phyloP scores from a whole-genome alignment of 2,888 invertebrate species.

The Trichogramma evanescens region DNA sequence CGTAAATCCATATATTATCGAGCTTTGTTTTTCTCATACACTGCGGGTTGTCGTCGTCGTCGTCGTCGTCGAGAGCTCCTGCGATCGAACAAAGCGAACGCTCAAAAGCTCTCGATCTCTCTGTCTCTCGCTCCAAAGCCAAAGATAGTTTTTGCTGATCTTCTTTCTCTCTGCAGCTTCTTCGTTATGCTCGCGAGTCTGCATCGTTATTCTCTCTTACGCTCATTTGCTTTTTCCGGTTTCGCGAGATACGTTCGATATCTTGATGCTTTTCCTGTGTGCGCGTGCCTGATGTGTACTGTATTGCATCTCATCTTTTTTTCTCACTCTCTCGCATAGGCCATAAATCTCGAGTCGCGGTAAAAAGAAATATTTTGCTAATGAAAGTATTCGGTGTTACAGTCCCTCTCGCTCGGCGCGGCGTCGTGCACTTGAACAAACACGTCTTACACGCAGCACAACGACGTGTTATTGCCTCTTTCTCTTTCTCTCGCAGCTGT shows the following conservation, averaged over 20 bases:
- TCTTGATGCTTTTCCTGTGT: not conserved
- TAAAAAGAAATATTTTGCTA: slow-evolving; percentile 15
- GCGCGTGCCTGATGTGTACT: not conserved
- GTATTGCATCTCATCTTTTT: no score
- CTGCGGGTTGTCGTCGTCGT: slow-evolving; percentile 11
- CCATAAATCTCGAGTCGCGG: slow-evolving; percentile 12
- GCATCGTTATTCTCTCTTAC: not conserved
- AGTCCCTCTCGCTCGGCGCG: not conserved
- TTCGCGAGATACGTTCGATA: not conserved
- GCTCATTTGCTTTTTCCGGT: not conserved
- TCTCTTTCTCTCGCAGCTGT: no score
- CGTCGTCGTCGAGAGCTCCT: slow-evolving; percentile 17
- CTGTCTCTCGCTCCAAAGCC: slow-evolving; percentile 19
- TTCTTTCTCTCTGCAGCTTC: slow-evolving; percentile 1
- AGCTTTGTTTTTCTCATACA: not conserved
- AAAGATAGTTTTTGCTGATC: slow-evolving; percentile 24
- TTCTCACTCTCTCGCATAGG: not conserved
- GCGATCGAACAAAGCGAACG: slow-evolving; percentile 33
- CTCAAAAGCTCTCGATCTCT: slow-evolving; percentile 35
- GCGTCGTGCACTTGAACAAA: not conserved
- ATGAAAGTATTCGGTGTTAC: not conserved
- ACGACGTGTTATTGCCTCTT: not conserved
- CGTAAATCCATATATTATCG: slow-evolving; percentile 19
- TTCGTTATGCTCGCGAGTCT: not conserved
- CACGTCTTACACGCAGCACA: not conserved